These are phyloP conservation scores for Augiades crinisus DNA, from an alignment of 2,888 invertebrate species.

Conservation along the genomic window DNA sequence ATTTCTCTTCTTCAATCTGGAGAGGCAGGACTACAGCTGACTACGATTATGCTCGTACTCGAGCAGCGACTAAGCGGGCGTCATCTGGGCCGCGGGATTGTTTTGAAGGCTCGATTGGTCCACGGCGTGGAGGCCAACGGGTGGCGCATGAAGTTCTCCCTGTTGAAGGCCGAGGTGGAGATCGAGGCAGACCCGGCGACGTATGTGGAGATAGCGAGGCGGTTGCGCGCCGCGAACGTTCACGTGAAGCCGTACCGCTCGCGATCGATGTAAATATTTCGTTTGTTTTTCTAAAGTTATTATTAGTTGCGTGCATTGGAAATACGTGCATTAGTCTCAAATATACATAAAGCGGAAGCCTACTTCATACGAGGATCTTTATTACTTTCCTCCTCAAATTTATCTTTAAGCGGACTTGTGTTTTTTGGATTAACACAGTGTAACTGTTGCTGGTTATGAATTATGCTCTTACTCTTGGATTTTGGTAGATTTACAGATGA, in stretches of 20 bases:
- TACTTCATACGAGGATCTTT: too few species aligned
- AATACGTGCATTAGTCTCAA: too few species aligned
- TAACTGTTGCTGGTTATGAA: too few species aligned
- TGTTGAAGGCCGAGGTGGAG: conserved; percentile 69
- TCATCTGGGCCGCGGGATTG: conserved; percentile 61
- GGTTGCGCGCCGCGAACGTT: conserved; percentile 63
- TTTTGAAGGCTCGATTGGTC: conserved; percentile 61
- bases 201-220: conserved; percentile 60
- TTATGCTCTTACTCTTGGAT: too few species aligned
- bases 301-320: too few species aligned
- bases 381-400: too few species aligned
- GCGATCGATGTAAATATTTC: conserved; percentile 61
- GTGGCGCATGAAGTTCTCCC: conserved; percentile 72
- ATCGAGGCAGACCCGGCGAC: conserved; percentile 68
- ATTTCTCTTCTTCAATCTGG: conserved; percentile 73
- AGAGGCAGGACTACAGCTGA: conserved; percentile 77
- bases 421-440: too few species aligned
- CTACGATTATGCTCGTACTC: conserved; percentile 75
- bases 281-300: neutral
- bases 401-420: too few species aligned
- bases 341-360: too few species aligned
- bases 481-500: too few species aligned
- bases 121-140: conserved; percentile 69
- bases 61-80: conserved; percentile 74
- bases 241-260: conserved; percentile 59